Percentiles rank a stretch among this genome's conserved stretches.
Evolutionary conservation across 2,113 vertebrate species (phyloP).

Genomic region (Camelus bactrianus): DNA sequence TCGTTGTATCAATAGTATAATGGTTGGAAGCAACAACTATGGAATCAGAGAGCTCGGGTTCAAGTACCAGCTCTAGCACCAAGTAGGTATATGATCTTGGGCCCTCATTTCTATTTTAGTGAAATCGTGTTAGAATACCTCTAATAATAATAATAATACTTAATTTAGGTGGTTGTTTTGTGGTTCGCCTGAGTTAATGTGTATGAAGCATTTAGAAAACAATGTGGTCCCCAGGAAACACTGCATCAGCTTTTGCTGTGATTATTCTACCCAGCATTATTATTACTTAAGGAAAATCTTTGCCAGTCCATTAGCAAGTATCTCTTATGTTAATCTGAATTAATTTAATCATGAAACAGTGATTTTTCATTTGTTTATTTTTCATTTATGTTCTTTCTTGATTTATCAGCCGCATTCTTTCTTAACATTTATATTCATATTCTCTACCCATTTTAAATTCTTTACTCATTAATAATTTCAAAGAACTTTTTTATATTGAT

Average conservation of each 20-base stretch:
- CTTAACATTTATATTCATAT: constrained; percentile 21
- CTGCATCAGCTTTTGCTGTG: not conserved
- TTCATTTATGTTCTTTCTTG: not conserved
- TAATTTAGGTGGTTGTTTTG: not conserved
- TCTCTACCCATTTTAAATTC: not conserved
- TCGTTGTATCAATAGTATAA: not conserved
- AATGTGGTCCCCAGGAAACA: not conserved
- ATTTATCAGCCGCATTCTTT: constrained; percentile 8
- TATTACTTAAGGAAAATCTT: not conserved
- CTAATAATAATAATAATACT: not conserved
- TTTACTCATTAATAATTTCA: not conserved
- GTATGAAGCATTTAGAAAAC: not conserved
- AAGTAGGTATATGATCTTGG: not conserved
- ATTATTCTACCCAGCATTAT: not conserved
- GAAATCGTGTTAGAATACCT: constrained; percentile 7
- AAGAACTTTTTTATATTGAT: not conserved
- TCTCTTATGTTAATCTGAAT: not conserved
- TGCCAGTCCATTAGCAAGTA: not conserved
- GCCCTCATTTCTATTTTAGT: not conserved
- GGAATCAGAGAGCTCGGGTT: not conserved
- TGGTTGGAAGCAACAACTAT: not conserved
- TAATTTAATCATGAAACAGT: not conserved
- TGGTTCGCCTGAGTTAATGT: not conserved
- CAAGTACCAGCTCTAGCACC: not conserved
- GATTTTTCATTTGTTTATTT: constrained; percentile 1